phyloP scores from a whole-genome alignment of 2,888 invertebrate genomes.

The Anorthoa munda region DNA sequence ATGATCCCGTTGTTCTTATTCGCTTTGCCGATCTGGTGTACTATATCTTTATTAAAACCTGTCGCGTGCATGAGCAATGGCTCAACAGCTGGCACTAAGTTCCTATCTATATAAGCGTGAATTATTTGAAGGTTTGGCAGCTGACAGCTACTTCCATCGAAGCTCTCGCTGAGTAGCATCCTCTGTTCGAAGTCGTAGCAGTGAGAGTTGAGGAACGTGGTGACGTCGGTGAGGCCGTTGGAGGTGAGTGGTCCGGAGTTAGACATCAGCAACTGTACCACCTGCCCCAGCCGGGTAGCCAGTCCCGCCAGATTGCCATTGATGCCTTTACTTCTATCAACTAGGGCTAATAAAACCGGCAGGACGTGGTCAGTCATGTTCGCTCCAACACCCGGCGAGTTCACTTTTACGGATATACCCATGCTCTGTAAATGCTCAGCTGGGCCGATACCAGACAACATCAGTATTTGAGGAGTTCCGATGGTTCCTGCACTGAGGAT shows the following conservation, averaged over 20 bases:
- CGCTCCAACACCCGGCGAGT: conserved; percentile 78
- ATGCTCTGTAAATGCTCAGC: conserved; percentile 72
- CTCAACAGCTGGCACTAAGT: conserved; percentile 57
- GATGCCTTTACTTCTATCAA: conserved; percentile 63
- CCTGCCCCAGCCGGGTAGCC: conserved; percentile 39
- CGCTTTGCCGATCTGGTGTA: conserved; percentile 68
- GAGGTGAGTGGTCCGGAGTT: conserved; percentile 75
- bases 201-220: conserved; percentile 74
- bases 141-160: conserved; percentile 71
- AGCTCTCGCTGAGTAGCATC: conserved; percentile 64
- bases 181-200: conserved; percentile 75
- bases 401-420: conserved; percentile 70
- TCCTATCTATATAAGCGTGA: conserved; percentile 71
- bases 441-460: conserved; percentile 82
- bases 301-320: conserved; percentile 39
- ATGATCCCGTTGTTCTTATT: conserved; percentile 72
- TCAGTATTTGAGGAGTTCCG: conserved; percentile 79
- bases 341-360: conserved; percentile 70
- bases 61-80: conserved; percentile 58
- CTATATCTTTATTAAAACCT: conserved; percentile 63
- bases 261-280: conserved; percentile 62
- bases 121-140: conserved; percentile 77
- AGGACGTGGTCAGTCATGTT: conserved; percentile 78
- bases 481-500: conserved; percentile 81
- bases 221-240: conserved; percentile 76